A percentile compares a stretch with the other conserved stretches of the same genome.
Conservation (phyloP, 2,888 invertebrate genomes). For the Diogma glabrata region DNA sequence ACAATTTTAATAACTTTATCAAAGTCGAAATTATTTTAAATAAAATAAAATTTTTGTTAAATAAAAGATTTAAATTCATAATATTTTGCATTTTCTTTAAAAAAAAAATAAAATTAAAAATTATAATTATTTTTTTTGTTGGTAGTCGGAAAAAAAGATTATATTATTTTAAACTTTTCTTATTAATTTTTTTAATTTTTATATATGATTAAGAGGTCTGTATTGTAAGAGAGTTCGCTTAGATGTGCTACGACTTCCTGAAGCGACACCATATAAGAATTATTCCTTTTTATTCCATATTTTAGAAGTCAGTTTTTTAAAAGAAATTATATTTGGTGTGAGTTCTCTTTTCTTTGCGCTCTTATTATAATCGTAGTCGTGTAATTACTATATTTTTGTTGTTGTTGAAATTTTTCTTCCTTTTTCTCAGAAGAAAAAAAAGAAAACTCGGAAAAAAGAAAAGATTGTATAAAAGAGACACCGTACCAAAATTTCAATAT, state of each 20-base stretch:
- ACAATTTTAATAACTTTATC: too few species aligned
- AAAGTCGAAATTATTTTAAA: too few species aligned
- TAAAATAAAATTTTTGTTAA: too few species aligned
- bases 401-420: conserved; percentile 4
- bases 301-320: conserved; percentile 7
- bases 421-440: too few species aligned
- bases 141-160: neutral
- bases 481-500: conserved; percentile 5
- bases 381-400: conserved; percentile 8
- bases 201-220: conserved; percentile 9
- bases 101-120: neutral
- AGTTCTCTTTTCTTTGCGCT: too few species aligned
- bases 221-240: conserved; percentile 16
- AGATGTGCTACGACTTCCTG: conserved; percentile 20
- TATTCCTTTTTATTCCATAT: conserved; percentile 16
- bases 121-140: neutral
- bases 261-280: conserved; percentile 21
- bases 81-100: too few species aligned
- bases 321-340: conserved; percentile 7
- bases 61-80: too few species aligned
- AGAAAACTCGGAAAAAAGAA: too few species aligned
- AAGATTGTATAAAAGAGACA: conserved; percentile 9
- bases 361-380: conserved; percentile 9
- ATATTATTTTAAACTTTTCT: conserved; percentile 3
- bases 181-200: conserved; percentile 1